A percentile compares a stretch with the other conserved stretches of the same genome.
Evolutionary conservation across 2,888 invertebrate genomes (phyloP).

Genomic region (Heterodera filipjevi): DNA sequence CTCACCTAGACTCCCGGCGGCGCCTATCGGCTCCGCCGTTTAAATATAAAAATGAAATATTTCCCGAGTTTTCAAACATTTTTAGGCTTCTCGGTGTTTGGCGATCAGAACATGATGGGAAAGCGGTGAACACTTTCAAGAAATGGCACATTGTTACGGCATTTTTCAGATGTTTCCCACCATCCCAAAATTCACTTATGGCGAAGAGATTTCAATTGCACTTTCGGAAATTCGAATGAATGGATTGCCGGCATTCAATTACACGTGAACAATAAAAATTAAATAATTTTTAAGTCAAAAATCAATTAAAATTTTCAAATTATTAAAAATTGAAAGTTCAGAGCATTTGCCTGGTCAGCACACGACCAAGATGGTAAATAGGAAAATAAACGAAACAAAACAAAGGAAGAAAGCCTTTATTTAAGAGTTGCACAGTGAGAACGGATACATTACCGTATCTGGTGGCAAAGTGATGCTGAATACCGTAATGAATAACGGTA

Average conservation of each 20-base stretch:
- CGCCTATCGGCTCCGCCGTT: too few relatives aligned
- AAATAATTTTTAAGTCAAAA: background rate
- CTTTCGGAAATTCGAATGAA: slow-evolving; percentile 55
- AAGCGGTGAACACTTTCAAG: slow-evolving; percentile 4
- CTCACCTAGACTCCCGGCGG: too few relatives aligned
- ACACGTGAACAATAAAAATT: slow-evolving; percentile 55
- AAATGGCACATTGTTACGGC: background rate
- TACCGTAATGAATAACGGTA: slow-evolving; percentile 65
- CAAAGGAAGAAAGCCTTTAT: background rate
- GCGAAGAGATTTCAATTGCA: slow-evolving; percentile 63
- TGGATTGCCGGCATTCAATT: slow-evolving; percentile 60
- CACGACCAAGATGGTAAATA: slow-evolving; percentile 42
- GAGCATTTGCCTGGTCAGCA: slow-evolving; percentile 65
- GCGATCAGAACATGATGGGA: slow-evolving; percentile 62
- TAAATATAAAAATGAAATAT: too few relatives aligned
- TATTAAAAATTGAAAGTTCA: slow-evolving; percentile 26
- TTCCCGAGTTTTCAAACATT: background rate
- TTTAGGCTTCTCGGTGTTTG: slow-evolving; percentile 55
- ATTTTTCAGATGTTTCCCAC: slow-evolving; percentile 53
- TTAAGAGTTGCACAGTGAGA: slow-evolving; percentile 63
- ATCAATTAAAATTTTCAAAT: background rate
- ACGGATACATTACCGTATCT: slow-evolving; percentile 62
- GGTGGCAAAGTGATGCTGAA: slow-evolving; percentile 59
- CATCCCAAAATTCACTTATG: slow-evolving; percentile 65
- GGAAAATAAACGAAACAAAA: background rate